Evolutionary conservation across 1,140 invertebrate species (phyloP).

Genomic region (Hestina assimilis): DNA sequence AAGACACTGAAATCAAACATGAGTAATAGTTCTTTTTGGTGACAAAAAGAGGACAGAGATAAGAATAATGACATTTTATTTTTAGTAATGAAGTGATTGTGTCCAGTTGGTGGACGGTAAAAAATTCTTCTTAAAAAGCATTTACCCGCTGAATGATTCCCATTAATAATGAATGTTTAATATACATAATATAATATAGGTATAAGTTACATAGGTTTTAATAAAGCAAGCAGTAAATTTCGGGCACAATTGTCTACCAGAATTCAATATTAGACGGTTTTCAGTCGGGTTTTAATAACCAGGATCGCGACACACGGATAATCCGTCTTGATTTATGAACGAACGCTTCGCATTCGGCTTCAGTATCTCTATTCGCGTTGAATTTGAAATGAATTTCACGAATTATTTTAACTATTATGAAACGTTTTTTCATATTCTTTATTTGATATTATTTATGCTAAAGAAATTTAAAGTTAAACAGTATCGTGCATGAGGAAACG

Average conservation of each 20-base stretch:
- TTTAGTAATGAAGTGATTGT: background rate
- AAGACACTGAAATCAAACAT: slow-evolving; percentile 1
- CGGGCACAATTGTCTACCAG: slow-evolving; percentile 21
- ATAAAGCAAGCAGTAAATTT: background rate
- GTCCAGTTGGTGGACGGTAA: background rate
- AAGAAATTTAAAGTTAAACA: no score
- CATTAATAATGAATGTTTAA: background rate
- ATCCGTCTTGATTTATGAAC: slow-evolving; percentile 4
- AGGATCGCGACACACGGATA: background rate
- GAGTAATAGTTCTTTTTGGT: background rate
- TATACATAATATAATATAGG: no score
- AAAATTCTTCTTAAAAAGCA: no score
- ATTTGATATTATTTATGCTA: no score
- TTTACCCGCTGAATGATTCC: no score
- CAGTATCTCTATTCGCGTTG: background rate
- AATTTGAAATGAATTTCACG: background rate
- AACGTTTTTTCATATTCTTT: no score
- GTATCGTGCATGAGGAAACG: no score
- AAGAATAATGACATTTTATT: background rate
- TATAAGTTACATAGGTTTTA: no score
- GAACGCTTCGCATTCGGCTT: background rate
- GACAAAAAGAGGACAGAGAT: background rate
- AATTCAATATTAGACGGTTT: slow-evolving; percentile 5
- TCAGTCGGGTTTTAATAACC: slow-evolving; percentile 3
- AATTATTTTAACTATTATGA: no score